These are phyloP conservation scores for Sycophila sp. DNA, from an alignment of 1,140 invertebrate genomes.

Conservation along the genomic window DNA sequence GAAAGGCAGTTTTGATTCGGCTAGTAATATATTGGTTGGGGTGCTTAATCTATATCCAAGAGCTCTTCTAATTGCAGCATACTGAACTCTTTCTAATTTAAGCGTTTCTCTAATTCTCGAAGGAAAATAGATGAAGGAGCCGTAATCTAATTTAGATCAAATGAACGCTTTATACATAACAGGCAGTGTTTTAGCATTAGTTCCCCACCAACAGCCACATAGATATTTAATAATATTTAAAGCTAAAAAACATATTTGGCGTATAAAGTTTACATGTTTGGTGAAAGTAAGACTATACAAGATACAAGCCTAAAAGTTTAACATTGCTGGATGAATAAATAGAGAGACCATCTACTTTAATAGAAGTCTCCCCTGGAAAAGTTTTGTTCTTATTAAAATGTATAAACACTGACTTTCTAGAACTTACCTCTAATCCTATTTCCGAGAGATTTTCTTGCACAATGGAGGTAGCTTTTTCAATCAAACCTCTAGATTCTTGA, in stretches of 20 bases:
- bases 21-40: too few species aligned
- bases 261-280: neutral
- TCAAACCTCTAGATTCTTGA: neutral
- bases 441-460: neutral
- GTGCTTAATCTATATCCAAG: neutral
- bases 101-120: neutral
- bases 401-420: neutral
- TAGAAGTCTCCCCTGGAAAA: neutral
- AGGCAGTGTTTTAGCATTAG: neutral
- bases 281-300: neutral
- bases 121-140: neutral
- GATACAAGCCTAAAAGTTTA: neutral
- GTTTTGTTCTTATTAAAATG: neutral
- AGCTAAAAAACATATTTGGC: neutral
- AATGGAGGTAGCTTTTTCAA: neutral
- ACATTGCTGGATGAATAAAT: neutral
- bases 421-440: neutral
- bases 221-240: neutral
- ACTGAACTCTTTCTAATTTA: constrained; percentile 6
- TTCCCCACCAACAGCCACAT: neutral
- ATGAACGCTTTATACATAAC: neutral
- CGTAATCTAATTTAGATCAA: neutral
- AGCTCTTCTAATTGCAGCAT: neutral
- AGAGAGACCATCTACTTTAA: neutral
- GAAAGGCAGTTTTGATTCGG: neutral